phyloP scores from a whole-genome alignment of 1,140 invertebrate genomes.

The Camponotus vicinus region DNA sequence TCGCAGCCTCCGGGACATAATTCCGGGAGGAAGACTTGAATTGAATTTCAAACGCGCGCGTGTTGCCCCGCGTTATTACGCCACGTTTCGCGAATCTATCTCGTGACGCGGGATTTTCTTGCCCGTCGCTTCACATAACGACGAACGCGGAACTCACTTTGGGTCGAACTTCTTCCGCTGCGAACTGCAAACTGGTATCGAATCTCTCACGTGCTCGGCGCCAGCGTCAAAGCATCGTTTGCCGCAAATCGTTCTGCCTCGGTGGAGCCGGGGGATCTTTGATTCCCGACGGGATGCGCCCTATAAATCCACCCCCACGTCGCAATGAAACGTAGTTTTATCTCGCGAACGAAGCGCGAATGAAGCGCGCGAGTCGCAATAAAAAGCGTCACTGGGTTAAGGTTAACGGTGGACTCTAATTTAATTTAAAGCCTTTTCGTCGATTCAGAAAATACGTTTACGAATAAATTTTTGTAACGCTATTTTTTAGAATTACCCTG shows the following conservation, averaged over 20 bases:
- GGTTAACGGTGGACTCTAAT: too few species aligned
- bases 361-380: neutral
- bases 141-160: neutral
- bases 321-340: constrained; percentile 1
- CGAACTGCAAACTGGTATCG: constrained; percentile 56
- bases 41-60: constrained; percentile 5
- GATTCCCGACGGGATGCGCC: constrained; percentile 21
- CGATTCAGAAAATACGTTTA: too few species aligned
- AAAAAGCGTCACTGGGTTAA: constrained; percentile 14
- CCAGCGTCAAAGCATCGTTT: neutral
- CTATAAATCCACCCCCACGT: neutral
- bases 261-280: constrained; percentile 14
- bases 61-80: neutral
- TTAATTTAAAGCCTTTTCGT: too few species aligned
- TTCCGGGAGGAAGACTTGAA: neutral
- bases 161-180: neutral
- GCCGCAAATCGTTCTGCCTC: constrained; percentile 47
- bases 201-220: constrained; percentile 2
- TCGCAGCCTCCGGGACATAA: neutral
- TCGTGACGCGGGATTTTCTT: constrained; percentile 30
- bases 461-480: too few species aligned
- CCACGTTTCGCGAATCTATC: constrained; percentile 4
- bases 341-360: constrained; percentile 4
- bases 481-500: too few species aligned
- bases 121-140: neutral